phyloP scores from a whole-genome alignment of 1,140 invertebrate species.

The Hyposmocoma kahamanoa region DNA sequence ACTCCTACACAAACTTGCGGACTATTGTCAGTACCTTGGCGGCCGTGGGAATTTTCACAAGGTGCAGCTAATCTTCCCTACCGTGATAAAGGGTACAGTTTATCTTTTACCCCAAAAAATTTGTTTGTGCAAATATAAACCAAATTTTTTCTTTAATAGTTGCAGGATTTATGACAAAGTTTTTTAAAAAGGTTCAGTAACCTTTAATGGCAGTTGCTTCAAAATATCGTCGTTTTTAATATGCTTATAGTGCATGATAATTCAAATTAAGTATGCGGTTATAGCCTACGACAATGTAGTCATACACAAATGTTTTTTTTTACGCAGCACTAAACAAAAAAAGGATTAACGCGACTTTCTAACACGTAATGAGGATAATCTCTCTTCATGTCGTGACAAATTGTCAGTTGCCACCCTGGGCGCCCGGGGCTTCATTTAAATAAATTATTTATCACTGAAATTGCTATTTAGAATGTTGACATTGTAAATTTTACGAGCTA shows the following conservation, averaged over 20 bases:
- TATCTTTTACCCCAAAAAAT: too few relatives aligned
- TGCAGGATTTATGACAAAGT: too few relatives aligned
- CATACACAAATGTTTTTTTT: neutral
- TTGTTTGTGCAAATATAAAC: too few relatives aligned
- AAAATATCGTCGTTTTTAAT: too few relatives aligned
- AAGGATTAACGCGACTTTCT: slow-evolving; percentile 38
- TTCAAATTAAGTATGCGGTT: too few relatives aligned
- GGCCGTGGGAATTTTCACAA: slow-evolving; percentile 35
- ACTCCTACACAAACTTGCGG: slow-evolving; percentile 12
- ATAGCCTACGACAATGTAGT: too few relatives aligned
- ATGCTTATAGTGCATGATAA: too few relatives aligned
- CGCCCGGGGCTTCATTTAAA: slow-evolving; percentile 16
- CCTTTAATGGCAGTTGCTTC: too few relatives aligned
- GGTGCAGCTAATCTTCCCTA: slow-evolving; percentile 17
- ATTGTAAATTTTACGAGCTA: too few relatives aligned
- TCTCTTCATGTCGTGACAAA: slow-evolving; percentile 39
- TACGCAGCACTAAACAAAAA: slow-evolving; percentile 26
- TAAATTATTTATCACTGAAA: slow-evolving; percentile 15
- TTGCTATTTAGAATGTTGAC: neutral
- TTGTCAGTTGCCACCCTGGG: slow-evolving; percentile 25
- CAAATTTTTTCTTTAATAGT: too few relatives aligned
- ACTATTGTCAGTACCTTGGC: slow-evolving; percentile 1
- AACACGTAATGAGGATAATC: slow-evolving; percentile 47
- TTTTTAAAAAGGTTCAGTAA: too few relatives aligned
- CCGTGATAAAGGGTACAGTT: too few relatives aligned